Conservation (phyloP, 2,888 invertebrate genomes). For the Platycheirus albimanus region DNA sequence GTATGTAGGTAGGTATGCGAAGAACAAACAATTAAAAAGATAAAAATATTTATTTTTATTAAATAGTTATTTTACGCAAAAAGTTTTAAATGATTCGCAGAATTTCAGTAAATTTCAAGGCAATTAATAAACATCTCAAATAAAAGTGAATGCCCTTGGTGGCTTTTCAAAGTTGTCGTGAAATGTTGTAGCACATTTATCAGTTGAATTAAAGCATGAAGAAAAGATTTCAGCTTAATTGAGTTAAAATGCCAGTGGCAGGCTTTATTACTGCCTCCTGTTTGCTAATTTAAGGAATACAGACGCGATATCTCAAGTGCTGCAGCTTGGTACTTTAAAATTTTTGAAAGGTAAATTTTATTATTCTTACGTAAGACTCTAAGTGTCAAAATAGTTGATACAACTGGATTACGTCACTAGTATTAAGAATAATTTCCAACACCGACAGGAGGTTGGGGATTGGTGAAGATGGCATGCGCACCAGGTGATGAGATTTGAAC, state of each 20-base stretch:
- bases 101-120: slow-evolving; percentile 6
- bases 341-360: no score
- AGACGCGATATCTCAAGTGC: not conserved
- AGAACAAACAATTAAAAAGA: slow-evolving; percentile 1
- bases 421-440: no score
- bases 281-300: not conserved
- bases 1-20: not conserved
- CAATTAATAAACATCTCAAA: slow-evolving; percentile 1
- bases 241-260: slow-evolving; percentile 41
- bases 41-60: slow-evolving; percentile 16
- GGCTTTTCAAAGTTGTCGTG: not conserved
- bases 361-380: no score
- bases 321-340: no score
- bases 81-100: slow-evolving; percentile 35
- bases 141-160: slow-evolving; percentile 41
- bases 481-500: no score
- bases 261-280: not conserved
- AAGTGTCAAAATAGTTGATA: no score
- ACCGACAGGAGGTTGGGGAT: no score
- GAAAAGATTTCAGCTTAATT: slow-evolving; percentile 39
- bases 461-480: no score
- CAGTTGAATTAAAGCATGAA: not conserved
- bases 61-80: slow-evolving; percentile 6
- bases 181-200: not conserved
- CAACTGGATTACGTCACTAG: no score